Evolutionary conservation across 2,797 vertebrate species (phyloP).

Genomic region (Brachyalestes nurse): DNA sequence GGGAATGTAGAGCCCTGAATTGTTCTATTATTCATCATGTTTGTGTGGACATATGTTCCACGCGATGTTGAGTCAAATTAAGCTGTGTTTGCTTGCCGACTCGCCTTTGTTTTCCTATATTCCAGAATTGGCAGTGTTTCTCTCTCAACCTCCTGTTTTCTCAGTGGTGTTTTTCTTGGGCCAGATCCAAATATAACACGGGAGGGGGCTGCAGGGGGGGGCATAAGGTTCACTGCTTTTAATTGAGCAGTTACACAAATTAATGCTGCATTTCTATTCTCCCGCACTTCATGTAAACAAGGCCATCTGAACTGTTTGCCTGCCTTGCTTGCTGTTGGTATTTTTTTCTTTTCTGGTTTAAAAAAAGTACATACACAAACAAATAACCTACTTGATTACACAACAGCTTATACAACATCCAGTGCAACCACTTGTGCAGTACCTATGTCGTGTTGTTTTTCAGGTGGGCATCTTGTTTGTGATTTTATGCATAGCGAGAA

Average conservation of each 20-base stretch:
- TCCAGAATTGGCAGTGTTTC: slow-evolving; percentile 19
- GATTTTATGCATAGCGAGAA: slow-evolving; percentile 20
- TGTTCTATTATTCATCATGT: slow-evolving; percentile 46
- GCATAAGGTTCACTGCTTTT: slow-evolving; percentile 45
- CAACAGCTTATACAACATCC: slow-evolving; percentile 60
- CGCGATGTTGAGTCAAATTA: slow-evolving; percentile 19
- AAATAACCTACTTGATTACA: slow-evolving; percentile 53
- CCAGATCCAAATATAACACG: slow-evolving; percentile 39
- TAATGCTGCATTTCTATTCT: slow-evolving; percentile 31
- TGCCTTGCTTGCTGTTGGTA: neutral
- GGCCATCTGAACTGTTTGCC: neutral
- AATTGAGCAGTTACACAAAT: slow-evolving; percentile 53
- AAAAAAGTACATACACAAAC: slow-evolving; percentile 21
- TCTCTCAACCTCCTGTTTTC: slow-evolving; percentile 9
- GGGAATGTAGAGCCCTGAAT: neutral
- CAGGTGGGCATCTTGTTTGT: slow-evolving; percentile 9
- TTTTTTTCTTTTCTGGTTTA: neutral
- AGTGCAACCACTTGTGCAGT: slow-evolving; percentile 11
- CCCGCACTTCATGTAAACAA: neutral
- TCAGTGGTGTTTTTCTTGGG: slow-evolving; percentile 28
- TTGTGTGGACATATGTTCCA: slow-evolving; percentile 25
- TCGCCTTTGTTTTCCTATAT: slow-evolving; percentile 4
- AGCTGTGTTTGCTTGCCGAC: slow-evolving; percentile 9
- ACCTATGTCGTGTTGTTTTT: slow-evolving; percentile 40
- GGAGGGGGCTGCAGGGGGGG: neutral